Percentiles rank a stretch among this genome's conserved stretches.
Conservation (phyloP, 2,888 invertebrate species). For the Drosophila neoperkinsi region DNA sequence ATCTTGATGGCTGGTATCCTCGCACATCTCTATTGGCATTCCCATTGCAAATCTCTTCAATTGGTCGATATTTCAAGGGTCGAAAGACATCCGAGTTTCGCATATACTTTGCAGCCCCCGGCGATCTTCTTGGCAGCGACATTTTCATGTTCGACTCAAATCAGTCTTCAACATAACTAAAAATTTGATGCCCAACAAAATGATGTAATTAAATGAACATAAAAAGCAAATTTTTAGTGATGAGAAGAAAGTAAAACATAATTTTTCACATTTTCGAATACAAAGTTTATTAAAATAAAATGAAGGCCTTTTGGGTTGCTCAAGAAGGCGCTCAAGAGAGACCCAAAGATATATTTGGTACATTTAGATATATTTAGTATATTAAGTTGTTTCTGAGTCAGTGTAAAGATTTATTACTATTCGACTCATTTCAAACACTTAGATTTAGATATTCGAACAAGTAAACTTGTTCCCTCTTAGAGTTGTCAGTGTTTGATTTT, state of each 20-base stretch:
- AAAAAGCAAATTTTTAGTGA: background rate
- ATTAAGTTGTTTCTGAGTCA: background rate
- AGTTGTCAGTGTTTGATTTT: background rate
- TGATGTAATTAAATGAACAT: background rate
- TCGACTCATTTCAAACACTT: background rate
- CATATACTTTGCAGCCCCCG: background rate
- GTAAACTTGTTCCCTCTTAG: background rate
- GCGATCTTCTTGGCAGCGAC: background rate
- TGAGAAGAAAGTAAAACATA: background rate
- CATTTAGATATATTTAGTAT: background rate
- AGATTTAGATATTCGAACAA: background rate
- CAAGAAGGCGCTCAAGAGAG: background rate
- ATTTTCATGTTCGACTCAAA: background rate
- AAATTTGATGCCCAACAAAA: slow-evolving; percentile 27
- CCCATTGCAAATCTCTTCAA: background rate
- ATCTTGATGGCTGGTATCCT: background rate
- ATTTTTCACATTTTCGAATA: background rate
- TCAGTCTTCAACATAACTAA: background rate
- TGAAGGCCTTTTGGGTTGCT: background rate
- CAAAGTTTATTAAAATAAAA: background rate
- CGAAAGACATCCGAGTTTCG: background rate
- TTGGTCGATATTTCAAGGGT: background rate
- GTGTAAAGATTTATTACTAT: background rate
- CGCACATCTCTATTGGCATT: too few species aligned
- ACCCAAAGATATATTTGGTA: too few species aligned